Base-by-base conservation (phyloP, 2,113 vertebrate species). In the Ranitomeya variabilis region DNA sequence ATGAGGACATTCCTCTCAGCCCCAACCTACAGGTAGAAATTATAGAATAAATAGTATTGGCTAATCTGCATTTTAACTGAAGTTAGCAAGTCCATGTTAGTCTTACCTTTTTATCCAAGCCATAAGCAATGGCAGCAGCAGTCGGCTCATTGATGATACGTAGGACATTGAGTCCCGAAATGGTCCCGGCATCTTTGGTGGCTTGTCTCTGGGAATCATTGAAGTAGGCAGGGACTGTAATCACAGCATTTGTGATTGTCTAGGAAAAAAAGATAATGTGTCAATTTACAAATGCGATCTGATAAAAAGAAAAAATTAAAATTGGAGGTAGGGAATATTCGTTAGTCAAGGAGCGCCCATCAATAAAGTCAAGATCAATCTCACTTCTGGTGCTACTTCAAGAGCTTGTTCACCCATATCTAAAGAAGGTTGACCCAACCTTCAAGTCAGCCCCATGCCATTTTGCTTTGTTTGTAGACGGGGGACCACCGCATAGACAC, bases 131-230 rank as follows among this genome's bases (percentile, higher is more conserved):
- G 89, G 97, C 97, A n/a, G 97, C 97, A 0, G 97, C 97, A 5
- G 97, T 98, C 80, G 97, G 97, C 83, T 98, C 97, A 51, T 97
- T 98, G 93, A 98, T 98, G 89, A 98, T 98, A 3, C 96, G 94
- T 23, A 97, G 93, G 15, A 98, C 96, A 59, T 97, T 98, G 3
- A 97, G 96, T 14, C 97, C 97, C 0, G 96, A 66, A 10, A 98
- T 97, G 82, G 95, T 94, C 2, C 97, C 97, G 7, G 97, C 96
- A 57, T 98, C 97, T 91, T 98, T 97, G 81, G 97, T 97, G 82
- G 97, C 97, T 91, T 98, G 97, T 13, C 97, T 94, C 67, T 98
- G 97, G 19, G 97, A 98, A 91, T 98, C 97, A 23, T 97, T 98
- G 92, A 97, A 98, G 90, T 97, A 97, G 7, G 97, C 97, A 0